Percentiles rank a stretch among this genome's conserved stretches.
Conservation (phyloP, 1,140 invertebrate species). For the Lepidurus packardi region DNA sequence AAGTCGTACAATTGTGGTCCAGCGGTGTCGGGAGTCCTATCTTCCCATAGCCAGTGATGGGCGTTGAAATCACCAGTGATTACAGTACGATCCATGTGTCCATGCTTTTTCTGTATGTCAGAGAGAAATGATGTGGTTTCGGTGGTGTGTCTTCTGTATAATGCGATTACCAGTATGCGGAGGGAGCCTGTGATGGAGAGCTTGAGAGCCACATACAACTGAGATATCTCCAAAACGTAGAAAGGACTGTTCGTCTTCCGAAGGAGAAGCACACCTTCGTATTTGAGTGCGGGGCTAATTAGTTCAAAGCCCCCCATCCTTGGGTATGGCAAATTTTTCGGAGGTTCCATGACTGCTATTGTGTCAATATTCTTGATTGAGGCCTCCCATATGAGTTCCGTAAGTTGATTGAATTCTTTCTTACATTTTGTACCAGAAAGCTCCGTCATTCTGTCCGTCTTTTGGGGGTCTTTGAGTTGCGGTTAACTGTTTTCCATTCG, state of each 20-base stretch:
- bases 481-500: background rate
- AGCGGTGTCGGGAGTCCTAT: background rate
- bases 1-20: background rate
- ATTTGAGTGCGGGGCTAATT: background rate
- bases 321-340: background rate
- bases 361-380: conserved; percentile 14
- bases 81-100: too few relatives aligned
- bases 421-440: background rate
- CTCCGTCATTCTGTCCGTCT: background rate
- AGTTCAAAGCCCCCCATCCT: background rate
- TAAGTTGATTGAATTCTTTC: background rate
- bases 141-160: too few relatives aligned
- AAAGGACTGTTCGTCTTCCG: background rate
- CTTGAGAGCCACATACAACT: background rate
- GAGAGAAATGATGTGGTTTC: too few relatives aligned
- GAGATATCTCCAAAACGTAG: background rate
- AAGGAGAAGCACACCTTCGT: background rate
- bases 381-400: too few relatives aligned
- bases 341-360: background rate
- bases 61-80: conserved; percentile 10
- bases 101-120: too few relatives aligned
- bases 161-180: too few relatives aligned
- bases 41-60: conserved; percentile 26
- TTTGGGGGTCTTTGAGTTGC: background rate
- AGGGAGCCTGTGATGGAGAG: background rate